Base-by-base conservation (phyloP, 2,113 vertebrate genomes). In the Rhinolophus sinicus region DNA sequence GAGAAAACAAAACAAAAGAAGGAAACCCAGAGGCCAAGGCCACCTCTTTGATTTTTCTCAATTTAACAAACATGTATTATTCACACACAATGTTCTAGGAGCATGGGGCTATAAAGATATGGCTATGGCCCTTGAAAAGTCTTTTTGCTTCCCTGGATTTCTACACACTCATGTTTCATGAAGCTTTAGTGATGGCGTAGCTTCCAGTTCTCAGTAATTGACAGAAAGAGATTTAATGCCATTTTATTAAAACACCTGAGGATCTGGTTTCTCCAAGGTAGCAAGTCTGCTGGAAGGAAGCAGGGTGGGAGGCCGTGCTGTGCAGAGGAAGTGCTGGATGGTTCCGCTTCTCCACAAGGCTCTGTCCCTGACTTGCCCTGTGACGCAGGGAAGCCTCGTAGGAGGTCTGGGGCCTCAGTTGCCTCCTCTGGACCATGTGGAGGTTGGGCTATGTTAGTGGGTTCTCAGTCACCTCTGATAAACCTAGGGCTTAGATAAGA, bases 201-300 rank as follows among this genome's bases (percentile, higher is more conserved):
- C 50, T 90, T 75, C 50, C 33, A 89, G 72, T 21, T 75, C 67
- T 22, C 14, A 16, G 30, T 40, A 85, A 30, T n/a, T 69, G 58
- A 90, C 28, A 69, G 52, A 75, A 64, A 38, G 73, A 72, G 28
- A 83, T 40, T 18, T 3, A 24, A 28, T 18, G 35, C 21, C 58
- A 44, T 33, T 95, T 78, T 35, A 33, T 64, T 30, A 40, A 38
- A 44, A 82, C 22, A n/a, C 3, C 15, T 7, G 16, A 81, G 26
- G 50, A 4, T 56, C 6, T 35, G 65, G 50, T 24, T 19, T 5
- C 44, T 24, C 26, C 18, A 6, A 56, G 30, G 44, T 4, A 47
- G 11, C 2, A 2, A 30, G 26, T 24, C 22, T 2, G 19, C 22
- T 3, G 0, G 15, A 38, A 33, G 38, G 52, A 47, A 0, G 33